Percentiles rank a stretch among this genome's conserved stretches.
These are phyloP conservation scores for Nemopilema nomurai DNA, from an alignment of 30 jellyfish, hydroid and myxozoan genomes.

Conservation along the genomic window DNA sequence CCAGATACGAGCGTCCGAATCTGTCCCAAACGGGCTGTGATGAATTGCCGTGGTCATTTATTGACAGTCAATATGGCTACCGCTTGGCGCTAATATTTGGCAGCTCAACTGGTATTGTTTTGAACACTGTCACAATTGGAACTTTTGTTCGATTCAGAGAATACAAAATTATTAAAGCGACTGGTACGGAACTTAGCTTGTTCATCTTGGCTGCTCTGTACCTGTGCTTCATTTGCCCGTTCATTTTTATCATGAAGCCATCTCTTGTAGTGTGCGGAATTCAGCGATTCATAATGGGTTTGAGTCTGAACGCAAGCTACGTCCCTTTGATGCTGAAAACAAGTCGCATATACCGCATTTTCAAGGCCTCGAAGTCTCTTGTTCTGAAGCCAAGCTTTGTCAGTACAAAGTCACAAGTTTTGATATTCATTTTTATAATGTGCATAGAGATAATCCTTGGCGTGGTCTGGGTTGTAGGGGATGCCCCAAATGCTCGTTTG, in stretches of 20 bases:
- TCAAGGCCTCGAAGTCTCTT: slow-evolving; percentile 66
- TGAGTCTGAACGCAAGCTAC: slow-evolving; percentile 79
- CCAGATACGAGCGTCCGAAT: slow-evolving; percentile 21
- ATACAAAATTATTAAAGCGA: slow-evolving; percentile 62
- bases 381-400: slow-evolving; percentile 63
- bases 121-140: slow-evolving; percentile 46
- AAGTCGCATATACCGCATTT: slow-evolving; percentile 88
- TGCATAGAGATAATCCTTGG: slow-evolving; percentile 78
- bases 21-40: slow-evolving; percentile 15
- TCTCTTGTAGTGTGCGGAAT: slow-evolving; percentile 56
- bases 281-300: slow-evolving; percentile 72
- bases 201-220: slow-evolving; percentile 60
- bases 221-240: slow-evolving; percentile 65
- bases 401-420: slow-evolving; percentile 80
- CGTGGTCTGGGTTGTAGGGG: slow-evolving; percentile 81
- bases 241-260: slow-evolving; percentile 40
- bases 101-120: slow-evolving; percentile 34
- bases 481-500: slow-evolving; percentile 58
- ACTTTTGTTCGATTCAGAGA: slow-evolving; percentile 38
- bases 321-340: slow-evolving; percentile 88
- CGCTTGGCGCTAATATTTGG: background rate
- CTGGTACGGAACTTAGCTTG: slow-evolving; percentile 67
- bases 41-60: slow-evolving; percentile 12
- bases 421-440: slow-evolving; percentile 67
- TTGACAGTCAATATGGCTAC: background rate